Base-by-base conservation (phyloP, 2,797 vertebrate species). In the Gastrophryne carolinensis region DNA sequence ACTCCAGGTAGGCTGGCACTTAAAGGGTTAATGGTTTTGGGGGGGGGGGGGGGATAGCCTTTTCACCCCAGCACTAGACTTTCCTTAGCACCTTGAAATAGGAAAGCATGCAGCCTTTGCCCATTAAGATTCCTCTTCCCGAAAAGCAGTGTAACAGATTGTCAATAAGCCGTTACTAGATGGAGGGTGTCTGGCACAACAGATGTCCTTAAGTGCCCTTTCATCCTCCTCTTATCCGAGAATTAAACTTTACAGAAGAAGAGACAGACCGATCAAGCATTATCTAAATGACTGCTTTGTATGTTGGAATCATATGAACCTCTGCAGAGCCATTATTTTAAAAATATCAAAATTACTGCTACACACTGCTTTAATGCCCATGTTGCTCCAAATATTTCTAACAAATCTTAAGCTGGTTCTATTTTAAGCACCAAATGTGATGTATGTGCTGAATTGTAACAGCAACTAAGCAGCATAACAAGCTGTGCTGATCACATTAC, bases 151-250 rank as follows among this genome's bases (percentile, higher is more conserved):
- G 84, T 85, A 89, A 89, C 90, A 91, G 90, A 89, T 90, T 90
- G 88, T 86, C 87, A 89, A 82, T 86, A 84, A 87, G 88, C 86
- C 85, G 87, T 87, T 89, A 87, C 86, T 84, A 87, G 81, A 85
- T 66, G 80, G 81, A 87, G 85, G 84, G 87, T 85, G 82, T 79
- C 85, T 85, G 80, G 80, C 83, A 79, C 82, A 83, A 85, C 90
- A 91, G 90, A 90, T 89, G 90, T 87, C 75, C 75, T 78, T 72
- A 78, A 72, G 58, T 73, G 57, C 68, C 64, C 58, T 52, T 72
- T 64, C 58, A 41, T 61, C 74, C 64, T 70, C 50, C 75, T 58
- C 66, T 80, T 69, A 58, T 72, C 63, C 29, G 58, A 80, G 64
- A 77, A 78, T 68, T 78, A 72, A 78, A 78, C 75, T 78, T 72